Percentiles rank a stretch among this genome's conserved stretches.
Conservation (phyloP, 2,797 vertebrate genomes). For the Falco peregrinus region DNA sequence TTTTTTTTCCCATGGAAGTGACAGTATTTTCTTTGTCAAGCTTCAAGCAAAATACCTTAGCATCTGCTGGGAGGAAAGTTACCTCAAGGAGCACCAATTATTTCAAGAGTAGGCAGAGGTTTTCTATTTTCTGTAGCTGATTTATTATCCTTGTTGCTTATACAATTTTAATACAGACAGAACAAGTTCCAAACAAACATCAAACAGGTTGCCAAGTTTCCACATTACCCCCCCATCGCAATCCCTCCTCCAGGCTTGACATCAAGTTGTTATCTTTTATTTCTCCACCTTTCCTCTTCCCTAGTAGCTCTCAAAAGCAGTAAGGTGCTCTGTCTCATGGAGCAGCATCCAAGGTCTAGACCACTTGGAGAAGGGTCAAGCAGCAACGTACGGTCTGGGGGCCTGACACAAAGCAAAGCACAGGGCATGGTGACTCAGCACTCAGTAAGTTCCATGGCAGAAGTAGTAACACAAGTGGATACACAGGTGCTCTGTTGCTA, state of each 20-base stretch:
- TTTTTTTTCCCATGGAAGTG: background rate
- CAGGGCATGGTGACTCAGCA: background rate
- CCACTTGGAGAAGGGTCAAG: background rate
- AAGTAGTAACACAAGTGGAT: background rate
- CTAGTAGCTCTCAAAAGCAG: background rate
- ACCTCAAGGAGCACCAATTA: background rate
- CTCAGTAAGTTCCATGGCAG: background rate
- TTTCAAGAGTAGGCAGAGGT: background rate
- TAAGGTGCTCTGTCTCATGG: background rate
- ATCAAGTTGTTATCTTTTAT: background rate
- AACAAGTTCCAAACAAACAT: background rate
- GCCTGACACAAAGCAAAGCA: background rate
- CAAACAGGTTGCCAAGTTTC: background rate
- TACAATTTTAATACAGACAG: background rate
- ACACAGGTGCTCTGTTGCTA: background rate
- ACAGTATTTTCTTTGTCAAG: background rate
- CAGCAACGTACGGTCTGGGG: background rate
- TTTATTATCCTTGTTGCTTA: background rate
- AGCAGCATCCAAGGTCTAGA: background rate
- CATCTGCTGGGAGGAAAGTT: background rate
- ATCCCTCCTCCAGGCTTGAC: background rate
- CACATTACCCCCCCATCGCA: background rate
- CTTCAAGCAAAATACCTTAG: background rate
- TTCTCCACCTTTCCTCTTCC: background rate
- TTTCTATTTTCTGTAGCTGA: conserved; percentile 1